phyloP scores from a whole-genome alignment of 2,797 vertebrate species.

The Australoheros facetus region DNA sequence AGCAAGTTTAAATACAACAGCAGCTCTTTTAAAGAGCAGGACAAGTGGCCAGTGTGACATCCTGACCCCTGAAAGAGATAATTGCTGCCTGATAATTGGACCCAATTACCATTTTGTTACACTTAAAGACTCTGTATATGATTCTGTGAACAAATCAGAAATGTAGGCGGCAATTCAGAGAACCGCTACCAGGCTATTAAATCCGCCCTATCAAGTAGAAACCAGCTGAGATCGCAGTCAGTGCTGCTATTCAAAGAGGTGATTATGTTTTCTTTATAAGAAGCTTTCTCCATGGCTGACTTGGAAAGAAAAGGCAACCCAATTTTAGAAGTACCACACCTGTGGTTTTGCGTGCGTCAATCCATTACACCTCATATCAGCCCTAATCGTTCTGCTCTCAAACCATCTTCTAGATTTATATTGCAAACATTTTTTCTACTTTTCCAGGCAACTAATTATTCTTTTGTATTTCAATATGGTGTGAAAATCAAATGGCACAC shows the following conservation, averaged over 20 bases:
- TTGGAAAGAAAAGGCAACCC: constrained; percentile 3
- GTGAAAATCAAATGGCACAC: background rate
- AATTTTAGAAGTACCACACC: background rate
- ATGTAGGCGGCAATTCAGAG: background rate
- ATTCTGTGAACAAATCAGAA: constrained; percentile 1
- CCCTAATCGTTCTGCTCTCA: background rate
- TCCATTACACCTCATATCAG: background rate
- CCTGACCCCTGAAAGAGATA: background rate
- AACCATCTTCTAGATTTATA: background rate
- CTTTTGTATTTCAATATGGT: background rate
- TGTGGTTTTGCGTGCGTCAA: background rate
- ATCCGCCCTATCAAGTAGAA: constrained; percentile 10
- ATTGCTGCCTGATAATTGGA: constrained; percentile 4
- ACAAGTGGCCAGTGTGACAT: background rate
- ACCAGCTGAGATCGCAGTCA: background rate
- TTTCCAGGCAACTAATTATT: background rate
- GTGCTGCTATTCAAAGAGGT: constrained; percentile 28
- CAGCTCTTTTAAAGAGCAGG: background rate
- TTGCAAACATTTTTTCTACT: background rate
- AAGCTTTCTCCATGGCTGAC: background rate
- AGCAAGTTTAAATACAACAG: background rate
- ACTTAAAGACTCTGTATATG: background rate
- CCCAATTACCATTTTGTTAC: background rate
- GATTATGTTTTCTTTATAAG: constrained; percentile 23
- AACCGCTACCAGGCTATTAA: constrained; percentile 13